Evolutionary conservation across 2,113 vertebrate genomes (phyloP).

Genomic region (Lipotes vexillifer): DNA sequence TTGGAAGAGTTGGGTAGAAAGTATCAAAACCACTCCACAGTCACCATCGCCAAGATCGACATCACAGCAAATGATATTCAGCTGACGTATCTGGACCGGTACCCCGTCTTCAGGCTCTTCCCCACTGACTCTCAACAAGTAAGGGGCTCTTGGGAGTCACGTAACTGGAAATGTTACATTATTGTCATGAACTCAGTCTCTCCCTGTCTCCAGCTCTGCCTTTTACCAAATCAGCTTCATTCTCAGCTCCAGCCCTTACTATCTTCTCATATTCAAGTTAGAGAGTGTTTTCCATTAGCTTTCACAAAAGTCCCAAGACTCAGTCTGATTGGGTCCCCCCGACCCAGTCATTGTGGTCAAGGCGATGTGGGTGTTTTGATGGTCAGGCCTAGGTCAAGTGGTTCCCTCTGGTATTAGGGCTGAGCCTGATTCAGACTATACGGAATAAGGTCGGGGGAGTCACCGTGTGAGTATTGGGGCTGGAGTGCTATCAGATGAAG

Average conservation of each 20-base stretch:
- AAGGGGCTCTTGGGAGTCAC: neutral
- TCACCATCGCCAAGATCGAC: conserved; percentile 90
- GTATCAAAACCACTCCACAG: conserved; percentile 75
- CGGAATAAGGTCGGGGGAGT: neutral
- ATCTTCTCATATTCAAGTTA: neutral
- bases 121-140: conserved; percentile 81
- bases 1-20: conserved; percentile 89
- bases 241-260: neutral
- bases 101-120: conserved; percentile 88
- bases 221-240: neutral
- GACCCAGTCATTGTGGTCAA: neutral
- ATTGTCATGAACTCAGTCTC: neutral
- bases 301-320: neutral
- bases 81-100: conserved; percentile 70
- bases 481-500: neutral
- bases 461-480: neutral
- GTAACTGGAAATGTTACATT: neutral
- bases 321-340: neutral
- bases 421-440: neutral
- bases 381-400: neutral
- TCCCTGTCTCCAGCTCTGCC: neutral
- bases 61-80: conserved; percentile 89
- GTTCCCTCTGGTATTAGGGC: neutral
- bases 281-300: neutral
- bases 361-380: neutral